Evolutionary conservation across 2,113 vertebrate species (phyloP).

Genomic region (Gavia stellata): DNA sequence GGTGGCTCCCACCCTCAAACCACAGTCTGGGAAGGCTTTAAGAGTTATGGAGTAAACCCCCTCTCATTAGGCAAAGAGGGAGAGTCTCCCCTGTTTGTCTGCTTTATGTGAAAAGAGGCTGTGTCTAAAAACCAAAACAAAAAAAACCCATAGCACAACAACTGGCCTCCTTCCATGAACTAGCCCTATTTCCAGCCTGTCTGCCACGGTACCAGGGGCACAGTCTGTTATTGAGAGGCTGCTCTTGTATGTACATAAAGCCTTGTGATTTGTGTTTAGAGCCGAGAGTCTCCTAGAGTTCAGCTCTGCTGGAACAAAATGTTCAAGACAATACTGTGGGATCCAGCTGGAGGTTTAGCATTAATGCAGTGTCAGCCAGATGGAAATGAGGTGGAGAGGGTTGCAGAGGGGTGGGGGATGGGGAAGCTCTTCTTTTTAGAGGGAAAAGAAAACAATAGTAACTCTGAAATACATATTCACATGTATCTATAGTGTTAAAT

Average conservation of each 20-base stretch:
- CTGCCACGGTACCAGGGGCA: background rate
- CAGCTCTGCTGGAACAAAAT: conserved; percentile 78
- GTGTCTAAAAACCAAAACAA: conserved; percentile 51
- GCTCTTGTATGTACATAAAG: background rate
- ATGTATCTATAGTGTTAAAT: background rate
- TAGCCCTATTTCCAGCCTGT: background rate
- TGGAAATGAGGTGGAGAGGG: conserved; percentile 63
- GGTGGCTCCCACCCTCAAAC: background rate
- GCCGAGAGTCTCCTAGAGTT: conserved; percentile 63
- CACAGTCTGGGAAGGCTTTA: background rate
- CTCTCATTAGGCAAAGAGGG: background rate
- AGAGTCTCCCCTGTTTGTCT: conserved; percentile 24
- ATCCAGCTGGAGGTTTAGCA: conserved; percentile 64
- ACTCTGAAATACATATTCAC: background rate
- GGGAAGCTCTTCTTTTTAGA: background rate
- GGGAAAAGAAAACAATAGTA: background rate
- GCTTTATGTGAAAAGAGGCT: conserved; percentile 30
- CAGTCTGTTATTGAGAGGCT: background rate
- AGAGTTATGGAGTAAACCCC: background rate
- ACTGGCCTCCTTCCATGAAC: conserved; percentile 39
- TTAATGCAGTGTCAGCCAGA: conserved; percentile 64
- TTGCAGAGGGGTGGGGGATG: background rate
- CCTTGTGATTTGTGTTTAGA: conserved; percentile 34
- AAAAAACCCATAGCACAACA: conserved; percentile 19
- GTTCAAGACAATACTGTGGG: conserved; percentile 70